Base-by-base conservation (phyloP, 2,888 invertebrate species). In the Pterostichus niger region DNA sequence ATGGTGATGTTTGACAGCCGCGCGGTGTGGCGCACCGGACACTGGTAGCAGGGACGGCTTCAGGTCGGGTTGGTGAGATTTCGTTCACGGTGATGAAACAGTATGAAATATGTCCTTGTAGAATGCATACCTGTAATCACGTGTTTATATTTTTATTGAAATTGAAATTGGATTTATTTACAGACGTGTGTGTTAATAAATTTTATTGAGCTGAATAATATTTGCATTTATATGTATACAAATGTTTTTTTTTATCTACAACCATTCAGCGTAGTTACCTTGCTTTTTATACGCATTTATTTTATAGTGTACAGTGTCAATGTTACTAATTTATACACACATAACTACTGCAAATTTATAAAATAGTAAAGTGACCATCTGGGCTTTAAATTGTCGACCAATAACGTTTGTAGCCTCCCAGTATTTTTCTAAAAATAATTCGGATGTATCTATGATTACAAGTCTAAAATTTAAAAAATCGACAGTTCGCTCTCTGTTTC, bases 21-120 rank as follows among this genome's bases (percentile, higher is more conserved):
- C 15, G 75, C 75, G 52, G 46, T 73, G n/a, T n/a, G 52, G 7
- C 35, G 31, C 13, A 52, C 75, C 75, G 75, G 75, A 75, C 31
- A 75, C 33, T 49, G 9, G 24, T 75, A 33, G 31, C 75, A 75
- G 75, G 52, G 52, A 13, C 52, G 75, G 9, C 49, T 49, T 75
- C 9, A 54, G 75, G 44, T 7, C 10, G 49, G 31, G 31, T 75
- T 75, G 9, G 52, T 44, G n/a, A 64, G 6, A 64, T 1, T 11
- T 9, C 13, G 7, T n/a, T n/a, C n/a, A n/a, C n/a, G n/a, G n/a
- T n/a, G n/a, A n/a, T n/a, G n/a, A n/a, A n/a, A n/a, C 59, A 31
- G 54, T 5, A 56, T 13, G 13, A 54, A 17, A 56, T 6, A 49
- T 49, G 54, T 54, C 40, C 40, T 40, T 40, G 40, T 40, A 6